These are phyloP conservation scores for Amphipyra tragopoginis DNA, from an alignment of 2,888 invertebrate genomes.

Conservation along the genomic window DNA sequence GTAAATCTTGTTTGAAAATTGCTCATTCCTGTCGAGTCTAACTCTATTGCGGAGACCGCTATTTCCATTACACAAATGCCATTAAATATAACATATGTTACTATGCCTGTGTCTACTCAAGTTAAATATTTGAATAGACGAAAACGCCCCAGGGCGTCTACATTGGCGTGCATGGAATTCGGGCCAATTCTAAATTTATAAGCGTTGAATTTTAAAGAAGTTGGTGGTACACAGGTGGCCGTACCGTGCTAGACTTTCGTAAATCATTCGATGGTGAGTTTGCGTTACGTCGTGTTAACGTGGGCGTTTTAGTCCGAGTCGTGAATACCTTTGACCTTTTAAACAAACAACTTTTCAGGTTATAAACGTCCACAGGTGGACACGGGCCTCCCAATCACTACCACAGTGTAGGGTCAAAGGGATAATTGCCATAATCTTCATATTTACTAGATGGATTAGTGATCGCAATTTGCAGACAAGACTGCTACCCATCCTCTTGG, in stretches of 20 bases:
- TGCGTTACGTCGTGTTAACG: background rate
- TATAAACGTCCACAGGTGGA: no score
- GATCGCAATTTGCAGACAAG: no score
- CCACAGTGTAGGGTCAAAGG: no score
- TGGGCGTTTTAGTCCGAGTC: background rate
- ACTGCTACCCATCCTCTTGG: no score
- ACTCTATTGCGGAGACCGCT: constrained; percentile 16
- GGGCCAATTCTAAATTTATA: constrained; percentile 57
- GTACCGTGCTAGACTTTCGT: constrained; percentile 23
- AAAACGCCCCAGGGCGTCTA: constrained; percentile 32
- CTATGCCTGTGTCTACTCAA: constrained; percentile 24
- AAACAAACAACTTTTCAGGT: no score
- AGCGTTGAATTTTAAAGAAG: constrained; percentile 59
- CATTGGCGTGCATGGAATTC: constrained; percentile 43
- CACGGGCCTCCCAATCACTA: no score
- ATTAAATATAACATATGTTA: constrained; percentile 18
- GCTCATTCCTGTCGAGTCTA: constrained; percentile 33
- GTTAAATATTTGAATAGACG: constrained; percentile 59
- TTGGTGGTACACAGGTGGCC: constrained; percentile 20
- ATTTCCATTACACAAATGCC: constrained; percentile 35
- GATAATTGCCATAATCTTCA: no score
- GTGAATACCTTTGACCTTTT: background rate
- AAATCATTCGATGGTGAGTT: constrained; percentile 19
- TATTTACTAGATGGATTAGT: no score
- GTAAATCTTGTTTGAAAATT: constrained; percentile 34